Base-by-base conservation (phyloP, 1,140 invertebrate genomes). In the Brachionus manjavacas region DNA sequence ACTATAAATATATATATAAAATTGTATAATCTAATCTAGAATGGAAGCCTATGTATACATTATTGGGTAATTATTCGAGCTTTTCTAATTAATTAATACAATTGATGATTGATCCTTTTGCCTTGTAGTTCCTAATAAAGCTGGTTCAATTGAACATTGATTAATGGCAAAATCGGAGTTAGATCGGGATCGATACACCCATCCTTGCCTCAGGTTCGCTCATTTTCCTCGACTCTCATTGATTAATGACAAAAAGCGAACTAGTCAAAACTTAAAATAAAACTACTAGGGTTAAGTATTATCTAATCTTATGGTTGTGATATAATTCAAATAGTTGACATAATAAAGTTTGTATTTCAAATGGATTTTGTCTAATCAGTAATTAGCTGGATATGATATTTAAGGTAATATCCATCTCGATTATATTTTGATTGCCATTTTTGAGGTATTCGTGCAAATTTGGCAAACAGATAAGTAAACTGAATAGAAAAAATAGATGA, bases 401-500 rank as follows among this genome's bases (percentile, higher is more conserved):
- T 68, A 68, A 68, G 66, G 66, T 39, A 68, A 68, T 68, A 39
- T 31, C 31, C 66, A 31, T 68, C 66, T 68, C 66, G 66, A 68
- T 68, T 68, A 68, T 68, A 68, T 68, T 68, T 68, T 68, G 66
- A 68, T 68, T 68, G 66, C 66, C 66, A 68, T 68, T 68, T 68
- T 68, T 68, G 66, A 68, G 31, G 66, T 31, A 68, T 68, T 68
- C 66, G 66, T 68, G 66, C 66, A 68, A 68, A 68, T 68, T 68
- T 68, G 28, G 66, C 66, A 68, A 68, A 68, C 31, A 68, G 66
- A 68, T 68, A 68, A 68, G 66, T 68, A 68, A 39, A 68, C n/a
- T 31, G 66, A 68, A 39, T 6, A 39, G 31, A 28, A 68, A 68
- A 46, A 39, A 68, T 31, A 31, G 25, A 31, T 68, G 66, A 31